Base-by-base conservation (phyloP, 1,140 invertebrate genomes). In the Pseudobourletiella spinata region DNA sequence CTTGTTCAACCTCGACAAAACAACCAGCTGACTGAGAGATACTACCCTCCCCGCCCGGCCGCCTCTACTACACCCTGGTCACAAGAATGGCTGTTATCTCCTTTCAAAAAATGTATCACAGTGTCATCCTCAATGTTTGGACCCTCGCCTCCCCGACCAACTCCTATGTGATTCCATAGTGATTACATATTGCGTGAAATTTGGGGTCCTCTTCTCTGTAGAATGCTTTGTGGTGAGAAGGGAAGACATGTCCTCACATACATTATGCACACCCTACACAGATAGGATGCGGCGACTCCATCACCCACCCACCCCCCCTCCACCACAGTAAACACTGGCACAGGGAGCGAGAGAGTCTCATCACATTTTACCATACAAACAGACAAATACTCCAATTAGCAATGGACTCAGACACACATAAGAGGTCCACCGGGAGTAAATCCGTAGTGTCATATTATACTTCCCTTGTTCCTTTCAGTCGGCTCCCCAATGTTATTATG, bases 301-400 rank as follows among this genome's bases (percentile, higher is more conserved):
- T n/a, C n/a, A n/a, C n/a, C n/a, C n/a, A n/a, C n/a, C n/a, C n/a
- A n/a, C n/a, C n/a, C n/a, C n/a, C n/a, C 8, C 8, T 39, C 8
- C n/a, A 8, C 8, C n/a, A 8, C 35, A 11, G 8, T 39, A 8
- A n/a, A 39, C 35, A 8, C 35, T 39, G 8, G 8, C 35, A 39
- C 35, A 39, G 35, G n/a, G n/a, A 8, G n/a, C 35, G n/a, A 39
- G 8, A 39, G n/a, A 11, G 32, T 39, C 44, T 46, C 44, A 46
- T 46, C 44, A 46, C 44, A 46, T 46, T 46, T n/a, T n/a, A n/a
- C n/a, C 44, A 46, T 18, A 46, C 44, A 20, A 46, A 46, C 44
- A 46, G 18, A 20, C 4, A 46, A 46, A 8, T 14, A 46, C 44
- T 46, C 18, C 44, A 46, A 46, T 46, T 46, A 46, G 44, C 44